Evolutionary conservation across 1,140 invertebrate genomes (phyloP).

Genomic region (Antheraea mylitta): DNA sequence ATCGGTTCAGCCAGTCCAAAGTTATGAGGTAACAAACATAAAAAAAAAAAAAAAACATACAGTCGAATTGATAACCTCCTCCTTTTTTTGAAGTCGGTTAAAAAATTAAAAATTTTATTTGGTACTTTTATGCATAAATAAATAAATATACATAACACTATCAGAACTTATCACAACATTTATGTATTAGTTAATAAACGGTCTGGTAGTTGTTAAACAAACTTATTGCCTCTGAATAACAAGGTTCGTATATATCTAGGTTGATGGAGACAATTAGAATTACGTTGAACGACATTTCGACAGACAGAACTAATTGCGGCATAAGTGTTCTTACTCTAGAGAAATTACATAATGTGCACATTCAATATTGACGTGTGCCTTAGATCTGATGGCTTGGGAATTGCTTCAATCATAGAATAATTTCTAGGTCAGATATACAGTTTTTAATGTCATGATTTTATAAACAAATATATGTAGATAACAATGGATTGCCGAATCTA

Average conservation of each 20-base stretch:
- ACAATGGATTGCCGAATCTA: too few relatives aligned
- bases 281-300: constrained; percentile 14
- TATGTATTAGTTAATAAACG: too few relatives aligned
- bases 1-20: too few relatives aligned
- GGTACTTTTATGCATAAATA: too few relatives aligned
- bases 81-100: too few relatives aligned
- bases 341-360: constrained; percentile 51
- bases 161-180: too few relatives aligned
- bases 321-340: constrained; percentile 41
- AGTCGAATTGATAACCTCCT: too few relatives aligned
- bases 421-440: constrained; percentile 9
- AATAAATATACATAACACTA: too few relatives aligned
- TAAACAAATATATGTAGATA: too few relatives aligned
- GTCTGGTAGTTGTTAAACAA: not conserved
- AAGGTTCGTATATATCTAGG: not conserved
- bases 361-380: constrained; percentile 38
- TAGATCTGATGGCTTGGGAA: constrained; percentile 18
- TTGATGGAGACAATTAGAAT: not conserved
- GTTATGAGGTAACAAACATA: too few relatives aligned
- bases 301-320: constrained; percentile 41
- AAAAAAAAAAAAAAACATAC: too few relatives aligned
- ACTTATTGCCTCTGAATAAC: not conserved
- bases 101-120: too few relatives aligned
- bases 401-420: constrained; percentile 35
- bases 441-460: not conserved